phyloP scores from a whole-genome alignment of 2,888 invertebrate genomes.

The Temnothorax ravouxi region DNA sequence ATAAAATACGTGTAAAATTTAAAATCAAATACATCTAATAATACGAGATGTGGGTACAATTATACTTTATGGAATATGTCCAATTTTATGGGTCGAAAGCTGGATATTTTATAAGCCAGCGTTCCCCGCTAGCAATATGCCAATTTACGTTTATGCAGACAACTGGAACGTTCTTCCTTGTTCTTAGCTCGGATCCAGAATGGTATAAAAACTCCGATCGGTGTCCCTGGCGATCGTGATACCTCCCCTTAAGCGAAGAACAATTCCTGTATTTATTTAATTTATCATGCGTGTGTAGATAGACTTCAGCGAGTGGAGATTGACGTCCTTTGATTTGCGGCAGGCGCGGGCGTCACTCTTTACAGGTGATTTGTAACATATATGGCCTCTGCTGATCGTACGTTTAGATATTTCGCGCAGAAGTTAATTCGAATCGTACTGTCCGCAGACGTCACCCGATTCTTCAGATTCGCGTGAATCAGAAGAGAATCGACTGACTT shows the following conservation, averaged over 20 bases:
- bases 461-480: slow-evolving; percentile 60
- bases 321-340: slow-evolving; percentile 33
- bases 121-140: background rate
- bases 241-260: slow-evolving; percentile 46
- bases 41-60: background rate
- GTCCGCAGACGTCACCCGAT: slow-evolving; percentile 62
- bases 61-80: background rate
- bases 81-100: slow-evolving; percentile 1
- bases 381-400: slow-evolving; percentile 47
- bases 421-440: slow-evolving; percentile 49
- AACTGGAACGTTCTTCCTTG: slow-evolving; percentile 12
- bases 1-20: slow-evolving; percentile 26
- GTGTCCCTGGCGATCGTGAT: slow-evolving; percentile 53
- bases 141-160: slow-evolving; percentile 28
- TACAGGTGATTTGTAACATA: slow-evolving; percentile 56
- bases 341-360: slow-evolving; percentile 37
- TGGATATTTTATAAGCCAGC: background rate
- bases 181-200: slow-evolving; percentile 23
- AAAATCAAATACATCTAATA: background rate
- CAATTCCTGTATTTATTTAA: slow-evolving; percentile 67
- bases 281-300: slow-evolving; percentile 66
- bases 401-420: slow-evolving; percentile 39
- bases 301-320: slow-evolving; percentile 33
- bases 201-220: slow-evolving; percentile 22
- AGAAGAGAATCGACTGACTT: slow-evolving; percentile 72